Base-by-base conservation (phyloP, 1,140 invertebrate genomes). In the Phortica variegata region DNA sequence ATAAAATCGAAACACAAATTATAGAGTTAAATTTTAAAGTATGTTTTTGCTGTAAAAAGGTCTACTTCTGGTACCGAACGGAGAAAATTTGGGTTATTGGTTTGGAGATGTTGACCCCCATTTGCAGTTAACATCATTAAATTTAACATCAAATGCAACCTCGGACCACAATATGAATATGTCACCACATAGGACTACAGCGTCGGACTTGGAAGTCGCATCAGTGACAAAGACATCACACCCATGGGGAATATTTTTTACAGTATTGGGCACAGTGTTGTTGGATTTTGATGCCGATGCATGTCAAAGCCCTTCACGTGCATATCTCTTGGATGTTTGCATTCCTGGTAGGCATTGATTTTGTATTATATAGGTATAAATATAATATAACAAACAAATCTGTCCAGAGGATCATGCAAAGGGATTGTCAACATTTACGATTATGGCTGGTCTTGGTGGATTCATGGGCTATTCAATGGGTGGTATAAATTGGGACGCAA, bases 271-370 rank as follows among this genome's bases (percentile, higher is more conserved):
- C 9, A 96, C 95, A 0, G 91, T 95, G 20, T 77, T 97, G 8
- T 78, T 97, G 19, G 95, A 98, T 77, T 97, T 97, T 76, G 91
- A 95, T 75, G 94, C 94, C 1, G 94, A 97, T 73, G 92, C 93
- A 21, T 97, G 94, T 61, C 95, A 97, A 76, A 95, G 92, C 69
- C 95, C 95, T 0, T 84, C 91, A 0, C 80, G 95, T 56, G 91
- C 95, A 29, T 97, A 95, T 79, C 81, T 98, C 0, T 81, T 97
- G 8, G 95, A 97, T 69, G 88, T 97, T 12, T 93, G 90, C 32
- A 76, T 93, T 54, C 87, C 91, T 79, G 89, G 90, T 90, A 33
- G 42, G 12, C 36, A n/a, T n/a, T n/a, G n/a, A n/a, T n/a, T n/a
- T n/a, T n/a, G n/a, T n/a, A 23, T 12, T 32, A 17, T 32, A 44